Evolutionary conservation across 1,140 invertebrate species (phyloP), one percentile per base, ranked within the genome.

Genomic region (Eulimnadia texana): DNA sequence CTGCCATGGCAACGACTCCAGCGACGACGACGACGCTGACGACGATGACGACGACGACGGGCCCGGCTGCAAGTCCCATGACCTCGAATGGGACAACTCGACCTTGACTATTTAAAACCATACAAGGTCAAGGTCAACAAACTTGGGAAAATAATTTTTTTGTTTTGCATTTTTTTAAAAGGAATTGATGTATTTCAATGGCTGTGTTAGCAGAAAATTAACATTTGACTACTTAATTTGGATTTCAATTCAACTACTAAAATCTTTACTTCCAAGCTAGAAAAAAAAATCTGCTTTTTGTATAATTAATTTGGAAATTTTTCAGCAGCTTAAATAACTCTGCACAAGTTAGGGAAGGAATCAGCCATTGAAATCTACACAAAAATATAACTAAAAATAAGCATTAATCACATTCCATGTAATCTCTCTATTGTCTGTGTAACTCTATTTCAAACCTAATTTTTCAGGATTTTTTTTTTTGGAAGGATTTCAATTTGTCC

Each of bases 61-160:
- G 11, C 19, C 47, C 33, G 68, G 64, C 50, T 68, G 69, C n/a
- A 62, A 72, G 66, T 64, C 60, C 24, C 70, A 71, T 60, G 77
- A 80, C 61, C 70, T 83, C 49, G 81, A 83, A 66, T 83, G 81
- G 81, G 81, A 83, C 70, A 79, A 83, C 70, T 81, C 80, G 51
- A 79, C 74, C 53, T 72, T 80, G 49, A 74, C 76, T 62, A 79
- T 79, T 67, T 79, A 76, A 74, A n/a, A 54, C 3, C 24, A 23
- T 16, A 6, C 13, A 53, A 25, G 33, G 33, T 42, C 33, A 6
- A 6, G 6, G 6, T 16, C 33, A 57, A 28, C 22, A 23, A 57
- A 33, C 27, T 11, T 25, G 27, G 27, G 27, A 56, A 52, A 52
- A 52, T 11, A 47, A 47, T n/a, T n/a, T 42, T 9, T 42, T 42